Evolutionary conservation across 2,888 invertebrate species (phyloP).

Genomic region (Drosophila merina): DNA sequence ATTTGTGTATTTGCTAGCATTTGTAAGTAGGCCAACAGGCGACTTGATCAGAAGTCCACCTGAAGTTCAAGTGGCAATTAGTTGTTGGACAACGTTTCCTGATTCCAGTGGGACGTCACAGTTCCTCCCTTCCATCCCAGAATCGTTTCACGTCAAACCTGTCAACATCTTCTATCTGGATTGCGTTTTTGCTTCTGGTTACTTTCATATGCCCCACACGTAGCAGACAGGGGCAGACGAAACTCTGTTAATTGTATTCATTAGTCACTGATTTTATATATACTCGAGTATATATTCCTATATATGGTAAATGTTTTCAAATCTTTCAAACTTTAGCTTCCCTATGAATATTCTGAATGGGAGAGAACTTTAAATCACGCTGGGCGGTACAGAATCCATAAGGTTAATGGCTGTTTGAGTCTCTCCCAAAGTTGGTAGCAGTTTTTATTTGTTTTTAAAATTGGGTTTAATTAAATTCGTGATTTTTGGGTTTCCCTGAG

Average conservation of each 20-base stretch:
- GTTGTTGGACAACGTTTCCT: conserved; percentile 8
- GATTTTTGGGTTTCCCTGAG: neutral
- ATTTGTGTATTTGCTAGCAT: conserved; percentile 31
- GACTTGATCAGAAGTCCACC: neutral
- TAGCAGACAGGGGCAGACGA: conserved; percentile 50
- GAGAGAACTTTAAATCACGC: too few species aligned
- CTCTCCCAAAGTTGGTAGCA: too few species aligned
- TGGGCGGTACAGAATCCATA: too few species aligned
- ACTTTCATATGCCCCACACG: conserved; percentile 61
- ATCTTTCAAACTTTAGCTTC: neutral
- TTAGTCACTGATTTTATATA: conserved; percentile 58
- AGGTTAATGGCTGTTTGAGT: too few species aligned
- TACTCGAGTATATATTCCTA: conserved; percentile 19
- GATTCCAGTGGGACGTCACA: neutral
- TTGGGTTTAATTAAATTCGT: too few species aligned
- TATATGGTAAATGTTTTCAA: neutral
- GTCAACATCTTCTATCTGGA: conserved; percentile 24
- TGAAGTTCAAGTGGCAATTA: conserved; percentile 15
- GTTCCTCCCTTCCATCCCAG: conserved; percentile 11
- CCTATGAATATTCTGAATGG: neutral
- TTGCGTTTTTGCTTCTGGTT: conserved; percentile 17
- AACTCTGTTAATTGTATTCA: conserved; percentile 70
- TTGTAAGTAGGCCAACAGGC: conserved; percentile 26
- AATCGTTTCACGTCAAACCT: conserved; percentile 14
- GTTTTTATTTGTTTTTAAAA: too few species aligned